phyloP scores from a whole-genome alignment of 2,113 vertebrate species.

The Hyla sarda region DNA sequence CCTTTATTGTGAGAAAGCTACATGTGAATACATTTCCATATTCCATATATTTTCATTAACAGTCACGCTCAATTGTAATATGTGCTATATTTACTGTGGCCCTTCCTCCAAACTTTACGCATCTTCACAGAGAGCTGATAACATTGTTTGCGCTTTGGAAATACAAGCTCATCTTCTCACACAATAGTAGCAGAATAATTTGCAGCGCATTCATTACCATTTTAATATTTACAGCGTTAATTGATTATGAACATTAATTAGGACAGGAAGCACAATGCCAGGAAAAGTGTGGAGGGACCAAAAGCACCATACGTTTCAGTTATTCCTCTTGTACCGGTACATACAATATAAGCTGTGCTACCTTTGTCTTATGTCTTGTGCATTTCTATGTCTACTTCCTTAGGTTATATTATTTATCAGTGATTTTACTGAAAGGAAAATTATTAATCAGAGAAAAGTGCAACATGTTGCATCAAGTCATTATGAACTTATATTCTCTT shows the following conservation, averaged over 20 bases:
- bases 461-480: too few relatives aligned
- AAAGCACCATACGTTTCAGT: neutral
- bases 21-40: neutral
- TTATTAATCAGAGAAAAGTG: too few relatives aligned
- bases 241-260: constrained; percentile 30
- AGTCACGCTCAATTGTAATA: neutral
- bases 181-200: constrained; percentile 55
- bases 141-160: constrained; percentile 1
- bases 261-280: neutral
- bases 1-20: too few relatives aligned
- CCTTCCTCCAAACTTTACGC: neutral
- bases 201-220: constrained; percentile 37
- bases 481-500: too few relatives aligned
- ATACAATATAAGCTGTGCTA: too few relatives aligned
- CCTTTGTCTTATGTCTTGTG: too few relatives aligned
- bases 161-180: constrained; percentile 20
- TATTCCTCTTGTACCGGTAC: too few relatives aligned
- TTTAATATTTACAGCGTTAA: constrained; percentile 34
- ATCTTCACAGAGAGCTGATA: neutral
- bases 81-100: neutral
- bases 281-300: neutral
- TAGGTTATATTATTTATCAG: too few relatives aligned
- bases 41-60: neutral
- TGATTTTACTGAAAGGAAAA: too few relatives aligned
- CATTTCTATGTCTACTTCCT: too few relatives aligned